Evolutionary conservation across 2,888 invertebrate genomes (phyloP).

Genomic region (Oxycera nigricornis): DNA sequence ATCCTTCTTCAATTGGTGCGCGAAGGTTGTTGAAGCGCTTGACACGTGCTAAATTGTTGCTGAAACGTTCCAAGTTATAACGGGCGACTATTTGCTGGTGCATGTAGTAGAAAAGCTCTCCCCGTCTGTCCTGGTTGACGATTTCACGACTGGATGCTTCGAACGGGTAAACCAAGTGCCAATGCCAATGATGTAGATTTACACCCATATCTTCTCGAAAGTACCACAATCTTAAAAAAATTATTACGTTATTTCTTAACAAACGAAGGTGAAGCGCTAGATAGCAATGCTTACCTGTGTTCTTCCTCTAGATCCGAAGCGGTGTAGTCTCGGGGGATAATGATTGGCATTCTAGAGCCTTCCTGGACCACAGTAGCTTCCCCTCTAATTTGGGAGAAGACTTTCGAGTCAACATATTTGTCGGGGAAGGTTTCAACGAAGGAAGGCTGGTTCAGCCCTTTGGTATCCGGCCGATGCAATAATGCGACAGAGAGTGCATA

Average conservation of each 20-base stretch:
- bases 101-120: conserved; percentile 82
- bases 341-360: conserved; percentile 69
- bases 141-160: conserved; percentile 68
- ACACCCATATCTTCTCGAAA: conserved; percentile 66
- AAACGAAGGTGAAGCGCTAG: no score
- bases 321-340: conserved; percentile 70
- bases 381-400: conserved; percentile 66
- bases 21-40: conserved; percentile 69
- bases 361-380: conserved; percentile 65
- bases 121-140: conserved; percentile 75
- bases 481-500: conserved; percentile 77
- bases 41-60: conserved; percentile 70
- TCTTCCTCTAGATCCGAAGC: conserved; percentile 75
- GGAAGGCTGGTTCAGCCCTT: conserved; percentile 65
- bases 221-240: conserved; percentile 82
- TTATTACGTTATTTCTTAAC: no score
- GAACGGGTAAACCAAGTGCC: conserved; percentile 76
- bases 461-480: conserved; percentile 69
- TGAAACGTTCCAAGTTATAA: conserved; percentile 76
- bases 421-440: conserved; percentile 70
- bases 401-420: conserved; percentile 67
- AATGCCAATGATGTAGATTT: conserved; percentile 67
- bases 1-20: conserved; percentile 74
- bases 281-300: no score
- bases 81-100: conserved; percentile 69